Evolutionary conservation across 2,888 invertebrate genomes (phyloP).

Genomic region (Synanthedon vespiformis): DNA sequence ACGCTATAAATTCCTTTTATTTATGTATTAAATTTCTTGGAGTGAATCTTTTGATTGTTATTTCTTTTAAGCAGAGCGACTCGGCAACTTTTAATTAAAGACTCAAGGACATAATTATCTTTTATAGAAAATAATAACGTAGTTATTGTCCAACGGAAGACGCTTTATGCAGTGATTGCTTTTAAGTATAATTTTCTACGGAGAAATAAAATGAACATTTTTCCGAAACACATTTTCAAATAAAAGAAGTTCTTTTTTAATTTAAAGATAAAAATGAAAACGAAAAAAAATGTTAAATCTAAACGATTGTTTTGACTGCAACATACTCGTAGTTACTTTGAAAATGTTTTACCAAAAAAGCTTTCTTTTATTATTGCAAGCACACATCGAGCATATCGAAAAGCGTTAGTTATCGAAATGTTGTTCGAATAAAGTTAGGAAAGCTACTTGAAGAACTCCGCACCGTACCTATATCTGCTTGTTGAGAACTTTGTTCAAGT

Average conservation of each 20-base stretch:
- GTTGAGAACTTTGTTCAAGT: conserved; percentile 29
- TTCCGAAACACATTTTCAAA: conserved; percentile 1
- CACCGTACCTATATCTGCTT: background rate
- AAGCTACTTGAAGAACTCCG: conserved; percentile 12
- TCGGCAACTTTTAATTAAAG: conserved; percentile 55
- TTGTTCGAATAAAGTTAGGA: conserved; percentile 1
- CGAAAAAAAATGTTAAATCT: no score
- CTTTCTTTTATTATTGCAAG: conserved; percentile 1
- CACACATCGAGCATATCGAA: conserved; percentile 4
- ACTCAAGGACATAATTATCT: conserved; percentile 41
- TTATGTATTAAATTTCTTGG: background rate
- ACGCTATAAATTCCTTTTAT: background rate
- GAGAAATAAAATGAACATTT: conserved; percentile 6
- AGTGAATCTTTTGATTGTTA: conserved; percentile 25
- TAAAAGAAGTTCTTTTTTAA: no score
- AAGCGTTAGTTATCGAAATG: conserved; percentile 10
- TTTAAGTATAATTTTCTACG: conserved; percentile 6
- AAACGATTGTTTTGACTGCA: no score
- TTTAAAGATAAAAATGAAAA: no score
- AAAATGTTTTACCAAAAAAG: no score
- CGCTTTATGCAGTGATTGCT: background rate
- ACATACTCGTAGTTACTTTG: no score
- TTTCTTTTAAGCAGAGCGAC: conserved; percentile 30
- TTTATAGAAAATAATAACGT: conserved; percentile 31
- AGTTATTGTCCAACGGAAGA: conserved; percentile 16